A percentile compares a stretch with the other conserved stretches of the same genome.
Evolutionary conservation across 2,888 invertebrate species (phyloP).

Genomic region (Trissolcus brochymenae): DNA sequence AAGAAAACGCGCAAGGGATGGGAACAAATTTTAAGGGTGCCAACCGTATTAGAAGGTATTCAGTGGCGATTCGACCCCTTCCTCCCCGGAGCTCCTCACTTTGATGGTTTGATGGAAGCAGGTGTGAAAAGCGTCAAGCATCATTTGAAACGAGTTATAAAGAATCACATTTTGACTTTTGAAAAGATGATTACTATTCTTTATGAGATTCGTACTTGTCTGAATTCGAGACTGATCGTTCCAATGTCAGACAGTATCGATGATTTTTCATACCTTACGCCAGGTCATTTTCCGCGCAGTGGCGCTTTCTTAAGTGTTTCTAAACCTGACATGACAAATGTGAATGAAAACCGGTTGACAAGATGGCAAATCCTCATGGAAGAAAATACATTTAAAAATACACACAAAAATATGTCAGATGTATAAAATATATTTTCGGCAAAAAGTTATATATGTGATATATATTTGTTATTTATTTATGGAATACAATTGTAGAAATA

Average conservation of each 20-base stretch:
- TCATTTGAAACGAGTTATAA: conserved; percentile 16
- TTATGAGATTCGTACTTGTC: conserved; percentile 1
- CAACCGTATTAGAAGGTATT: conserved; percentile 11
- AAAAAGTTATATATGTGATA: no score
- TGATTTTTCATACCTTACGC: conserved; percentile 27
- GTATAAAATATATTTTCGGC: no score
- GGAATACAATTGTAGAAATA: no score
- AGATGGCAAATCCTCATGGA: no score
- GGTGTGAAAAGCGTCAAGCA: conserved; percentile 11
- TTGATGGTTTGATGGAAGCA: conserved; percentile 7
- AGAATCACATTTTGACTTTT: conserved; percentile 9
- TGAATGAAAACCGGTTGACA: conserved; percentile 13
- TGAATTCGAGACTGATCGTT: conserved; percentile 8
- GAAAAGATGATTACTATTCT: conserved; percentile 13
- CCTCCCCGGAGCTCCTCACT: conserved; percentile 21
- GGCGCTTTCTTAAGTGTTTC: conserved; percentile 9
- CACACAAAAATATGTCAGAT: no score
- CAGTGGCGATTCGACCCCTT: conserved; percentile 35
- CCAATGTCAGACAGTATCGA: conserved; percentile 7
- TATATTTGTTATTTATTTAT: no score
- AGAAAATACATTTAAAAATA: no score
- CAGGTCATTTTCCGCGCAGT: conserved; percentile 13
- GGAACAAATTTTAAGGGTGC: conserved; percentile 13
- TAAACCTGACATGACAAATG: not conserved
- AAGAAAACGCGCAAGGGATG: conserved; percentile 5